phyloP scores from a whole-genome alignment of 1,140 invertebrate genomes.

The Dendroctonus ponderosae region DNA sequence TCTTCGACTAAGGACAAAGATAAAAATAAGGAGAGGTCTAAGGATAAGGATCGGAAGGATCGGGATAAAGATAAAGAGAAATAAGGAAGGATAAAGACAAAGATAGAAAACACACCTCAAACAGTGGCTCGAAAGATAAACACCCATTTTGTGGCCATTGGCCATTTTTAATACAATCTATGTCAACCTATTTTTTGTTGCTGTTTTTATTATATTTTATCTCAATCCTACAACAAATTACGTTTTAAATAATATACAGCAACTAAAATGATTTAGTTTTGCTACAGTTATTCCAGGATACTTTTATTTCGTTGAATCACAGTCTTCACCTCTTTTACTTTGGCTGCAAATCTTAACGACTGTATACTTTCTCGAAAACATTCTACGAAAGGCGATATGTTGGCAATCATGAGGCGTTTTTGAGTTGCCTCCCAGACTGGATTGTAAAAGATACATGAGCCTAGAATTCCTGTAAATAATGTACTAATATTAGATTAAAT shows the following conservation, averaged over 20 bases:
- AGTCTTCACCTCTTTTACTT: no score
- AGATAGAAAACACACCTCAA: conserved; percentile 47
- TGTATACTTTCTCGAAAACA: no score
- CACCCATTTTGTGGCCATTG: no score
- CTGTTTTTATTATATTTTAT: no score
- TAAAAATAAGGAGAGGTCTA: conserved; percentile 36
- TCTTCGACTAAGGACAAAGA: conserved; percentile 58
- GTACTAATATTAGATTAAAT: background rate
- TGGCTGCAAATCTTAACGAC: no score
- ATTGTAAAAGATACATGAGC: conserved; percentile 84
- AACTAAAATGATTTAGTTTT: no score
- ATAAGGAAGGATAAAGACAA: conserved; percentile 48
- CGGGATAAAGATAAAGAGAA: conserved; percentile 53
- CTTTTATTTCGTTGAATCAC: no score
- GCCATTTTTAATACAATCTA: no score
- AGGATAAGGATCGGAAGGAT: conserved; percentile 51
- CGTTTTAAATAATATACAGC: no score
- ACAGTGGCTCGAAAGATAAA: conserved; percentile 54
- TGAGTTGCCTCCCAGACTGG: conserved; percentile 86
- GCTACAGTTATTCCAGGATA: no score
- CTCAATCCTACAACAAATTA: no score
- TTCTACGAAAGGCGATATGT: conserved; percentile 41
- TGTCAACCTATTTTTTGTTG: no score
- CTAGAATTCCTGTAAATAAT: conserved; percentile 74
- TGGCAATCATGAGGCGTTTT: conserved; percentile 91